Evolutionary conservation across 2,113 vertebrate genomes (phyloP), one percentile per base, ranked within the genome.

Genomic region (Hemicordylus capensis): DNA sequence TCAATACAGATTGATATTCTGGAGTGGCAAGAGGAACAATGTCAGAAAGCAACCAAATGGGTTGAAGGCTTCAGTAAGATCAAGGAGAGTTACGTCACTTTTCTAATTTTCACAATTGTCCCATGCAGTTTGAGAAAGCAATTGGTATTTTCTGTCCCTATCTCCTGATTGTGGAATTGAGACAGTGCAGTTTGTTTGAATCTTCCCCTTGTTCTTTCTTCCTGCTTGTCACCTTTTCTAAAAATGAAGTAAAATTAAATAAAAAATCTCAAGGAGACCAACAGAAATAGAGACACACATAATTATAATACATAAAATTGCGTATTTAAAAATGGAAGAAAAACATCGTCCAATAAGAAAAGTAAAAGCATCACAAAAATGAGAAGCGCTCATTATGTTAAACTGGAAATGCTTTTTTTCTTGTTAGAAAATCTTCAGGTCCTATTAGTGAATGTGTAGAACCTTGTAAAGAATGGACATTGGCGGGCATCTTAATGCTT

Each of bases 1-100:
- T 73, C 51, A 90, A n/a, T 86, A 70, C 74, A 87, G 90, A 46
- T 67, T 76, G n/a, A 67, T 87, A 87, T 86, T 92, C 83, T 84
- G 89, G 90, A 39, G 24, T 64, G 85, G 66, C 39, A 86, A 46
- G 39, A 46, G 69, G 42, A 83, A 51, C 3, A 80, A 87, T 79
- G n/a, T 87, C 85, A 54, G 42, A 88, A 87, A 69, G 67, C 58
- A 69, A 56, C 28, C 54, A 72, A 59, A 44, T 2, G 11, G 67
- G 12, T 54, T 82, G 81, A 85, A 81, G 79, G 78, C n/a, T 54
- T 54, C n/a, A 26, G 11, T 22, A 63, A 48, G 70, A 59, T 42
- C 26, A 6, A 69, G 20, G 34, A 58, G 26, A 31, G 6, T 44
- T 46, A 54, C 9, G 24, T 59, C 26, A 4, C 28, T 3, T 59